Conservation (phyloP, 2,888 invertebrate species). For the Venusia cambrica region DNA sequence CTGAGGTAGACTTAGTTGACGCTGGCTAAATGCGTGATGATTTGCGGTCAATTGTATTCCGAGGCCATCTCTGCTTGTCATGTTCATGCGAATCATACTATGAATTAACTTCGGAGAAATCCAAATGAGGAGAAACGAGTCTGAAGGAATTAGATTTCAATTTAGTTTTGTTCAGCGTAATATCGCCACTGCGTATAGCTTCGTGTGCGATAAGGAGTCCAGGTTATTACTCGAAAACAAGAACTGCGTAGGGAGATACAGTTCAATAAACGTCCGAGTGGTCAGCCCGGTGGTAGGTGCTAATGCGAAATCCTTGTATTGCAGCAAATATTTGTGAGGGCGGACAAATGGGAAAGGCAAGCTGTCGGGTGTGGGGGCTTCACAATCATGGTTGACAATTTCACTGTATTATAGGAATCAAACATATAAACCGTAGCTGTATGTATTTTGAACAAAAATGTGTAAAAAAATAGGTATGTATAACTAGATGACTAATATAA, state of each 20-base stretch:
- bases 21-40: slow-evolving; percentile 29
- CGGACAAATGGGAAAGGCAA: slow-evolving; percentile 37
- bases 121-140: slow-evolving; percentile 19
- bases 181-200: slow-evolving; percentile 25
- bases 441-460: too few relatives aligned
- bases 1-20: slow-evolving; percentile 6
- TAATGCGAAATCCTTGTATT: slow-evolving; percentile 67
- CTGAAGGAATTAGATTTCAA: slow-evolving; percentile 29
- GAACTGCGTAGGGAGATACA: slow-evolving; percentile 34
- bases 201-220: slow-evolving; percentile 25
- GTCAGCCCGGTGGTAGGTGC: slow-evolving; percentile 46
- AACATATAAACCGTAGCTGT: too few relatives aligned
- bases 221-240: slow-evolving; percentile 22
- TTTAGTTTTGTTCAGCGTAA: slow-evolving; percentile 32
- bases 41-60: slow-evolving; percentile 46
- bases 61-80: slow-evolving; percentile 50
- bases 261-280: slow-evolving; percentile 48
- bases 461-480: neutral
- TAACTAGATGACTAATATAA: neutral
- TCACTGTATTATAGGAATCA: slow-evolving; percentile 17
- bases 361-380: slow-evolving; percentile 27
- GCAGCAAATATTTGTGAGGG: slow-evolving; percentile 59
- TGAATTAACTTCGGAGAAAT: slow-evolving; percentile 36
- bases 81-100: slow-evolving; percentile 54
- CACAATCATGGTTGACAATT: slow-evolving; percentile 32